phyloP scores from a whole-genome alignment of 2,888 invertebrate genomes.

The Eupithecia tripunctaria region DNA sequence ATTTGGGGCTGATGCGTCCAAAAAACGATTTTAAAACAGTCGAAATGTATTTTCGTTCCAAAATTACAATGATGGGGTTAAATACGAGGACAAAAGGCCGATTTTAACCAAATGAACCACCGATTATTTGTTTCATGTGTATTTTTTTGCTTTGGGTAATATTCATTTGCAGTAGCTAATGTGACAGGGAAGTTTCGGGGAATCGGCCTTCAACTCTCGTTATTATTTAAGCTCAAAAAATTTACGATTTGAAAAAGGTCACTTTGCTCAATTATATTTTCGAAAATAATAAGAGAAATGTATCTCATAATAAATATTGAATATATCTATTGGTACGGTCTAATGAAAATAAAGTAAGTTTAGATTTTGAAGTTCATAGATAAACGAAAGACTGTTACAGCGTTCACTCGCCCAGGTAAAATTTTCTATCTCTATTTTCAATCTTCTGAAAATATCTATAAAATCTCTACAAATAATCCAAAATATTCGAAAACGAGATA shows the following conservation, averaged over 20 bases:
- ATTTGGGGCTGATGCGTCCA: constrained; percentile 62
- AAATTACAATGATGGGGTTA: constrained; percentile 44
- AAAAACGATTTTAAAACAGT: constrained; percentile 66
- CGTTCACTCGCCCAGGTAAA: too few relatives aligned
- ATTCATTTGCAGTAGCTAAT: neutral
- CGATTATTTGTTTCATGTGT: neutral
- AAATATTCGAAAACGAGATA: neutral
- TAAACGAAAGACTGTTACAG: neutral
- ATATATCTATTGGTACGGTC: too few relatives aligned
- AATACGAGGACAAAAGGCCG: constrained; percentile 26
- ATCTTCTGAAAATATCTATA: neutral
- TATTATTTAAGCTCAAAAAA: too few relatives aligned
- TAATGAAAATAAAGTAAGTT: too few relatives aligned
- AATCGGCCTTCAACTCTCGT: neutral
- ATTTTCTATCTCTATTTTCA: neutral
- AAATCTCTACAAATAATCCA: neutral
- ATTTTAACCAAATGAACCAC: constrained; percentile 28
- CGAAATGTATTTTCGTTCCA: constrained; percentile 52
- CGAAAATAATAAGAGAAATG: too few relatives aligned
- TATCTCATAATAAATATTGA: too few relatives aligned
- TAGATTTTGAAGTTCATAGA: neutral
- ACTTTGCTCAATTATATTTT: too few relatives aligned
- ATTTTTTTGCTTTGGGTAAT: neutral
- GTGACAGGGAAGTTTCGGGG: neutral
- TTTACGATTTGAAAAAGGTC: too few relatives aligned